Evolutionary conservation across 2,797 vertebrate genomes (phyloP).

Genomic region (Denticeps clupeoides): DNA sequence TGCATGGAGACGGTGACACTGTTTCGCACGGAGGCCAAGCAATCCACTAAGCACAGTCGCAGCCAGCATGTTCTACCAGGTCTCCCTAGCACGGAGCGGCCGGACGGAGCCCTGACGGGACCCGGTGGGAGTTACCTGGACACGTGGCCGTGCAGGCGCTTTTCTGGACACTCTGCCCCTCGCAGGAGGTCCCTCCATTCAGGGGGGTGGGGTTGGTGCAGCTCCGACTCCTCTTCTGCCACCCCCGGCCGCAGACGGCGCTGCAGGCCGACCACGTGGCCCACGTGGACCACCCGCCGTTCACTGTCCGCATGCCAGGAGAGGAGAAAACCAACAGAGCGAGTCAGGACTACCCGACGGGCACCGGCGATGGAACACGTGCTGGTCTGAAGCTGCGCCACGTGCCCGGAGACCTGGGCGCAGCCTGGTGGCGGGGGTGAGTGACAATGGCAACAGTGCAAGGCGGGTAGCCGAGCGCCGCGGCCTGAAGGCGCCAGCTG

Average conservation of each 20-base stretch:
- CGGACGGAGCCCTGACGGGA: too few relatives aligned
- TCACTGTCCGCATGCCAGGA: slow-evolving; percentile 68
- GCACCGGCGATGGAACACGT: slow-evolving; percentile 36
- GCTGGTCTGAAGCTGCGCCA: not conserved
- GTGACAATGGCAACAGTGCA: not conserved
- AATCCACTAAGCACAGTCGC: slow-evolving; percentile 36
- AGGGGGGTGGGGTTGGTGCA: slow-evolving; percentile 98
- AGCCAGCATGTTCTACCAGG: too few relatives aligned
- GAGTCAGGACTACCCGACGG: slow-evolving; percentile 70
- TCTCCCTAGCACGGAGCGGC: too few relatives aligned
- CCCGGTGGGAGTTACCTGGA: slow-evolving; percentile 77
- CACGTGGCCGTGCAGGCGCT: slow-evolving; percentile 95
- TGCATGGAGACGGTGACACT: slow-evolving; percentile 5
- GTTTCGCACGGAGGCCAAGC: slow-evolving; percentile 32
- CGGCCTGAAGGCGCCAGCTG: too few relatives aligned
- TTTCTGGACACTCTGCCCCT: slow-evolving; percentile 98
- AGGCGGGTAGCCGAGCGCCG: too few relatives aligned
- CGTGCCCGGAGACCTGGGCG: not conserved
- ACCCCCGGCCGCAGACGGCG: slow-evolving; percentile 90
- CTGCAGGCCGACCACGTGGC: slow-evolving; percentile 97
- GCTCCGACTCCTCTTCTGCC: slow-evolving; percentile 98
- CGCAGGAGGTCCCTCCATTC: slow-evolving; percentile 95
- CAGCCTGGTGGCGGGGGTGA: not conserved
- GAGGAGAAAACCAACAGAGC: slow-evolving; percentile 47
- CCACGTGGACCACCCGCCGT: slow-evolving; percentile 99